phyloP scores from a whole-genome alignment of 1,140 invertebrate genomes.

The Drosophila setifemur region DNA sequence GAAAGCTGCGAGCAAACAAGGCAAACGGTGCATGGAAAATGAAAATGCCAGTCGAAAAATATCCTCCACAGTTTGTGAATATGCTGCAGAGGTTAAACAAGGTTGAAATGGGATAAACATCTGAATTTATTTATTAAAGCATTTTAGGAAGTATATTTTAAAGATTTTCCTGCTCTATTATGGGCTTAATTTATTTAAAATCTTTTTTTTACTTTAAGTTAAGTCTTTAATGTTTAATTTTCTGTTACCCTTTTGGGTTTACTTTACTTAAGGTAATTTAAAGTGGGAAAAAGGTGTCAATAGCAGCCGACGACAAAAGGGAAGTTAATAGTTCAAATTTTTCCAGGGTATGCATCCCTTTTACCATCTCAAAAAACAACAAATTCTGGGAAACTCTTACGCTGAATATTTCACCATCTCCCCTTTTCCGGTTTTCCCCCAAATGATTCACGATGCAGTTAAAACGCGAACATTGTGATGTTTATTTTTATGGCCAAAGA shows the following conservation, averaged over 20 bases:
- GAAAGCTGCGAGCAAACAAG: background rate
- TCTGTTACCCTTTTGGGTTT: no score
- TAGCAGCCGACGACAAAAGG: slow-evolving; percentile 27
- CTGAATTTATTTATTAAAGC: no score
- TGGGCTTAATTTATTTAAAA: no score
- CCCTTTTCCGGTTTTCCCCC: background rate
- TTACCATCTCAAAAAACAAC: slow-evolving; percentile 2
- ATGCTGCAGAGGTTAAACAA: background rate
- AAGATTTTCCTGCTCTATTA: no score
- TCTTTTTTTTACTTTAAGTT: no score
- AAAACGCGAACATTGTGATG: slow-evolving; percentile 32
- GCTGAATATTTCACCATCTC: background rate
- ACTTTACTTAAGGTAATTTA: no score
- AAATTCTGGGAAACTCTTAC: slow-evolving; percentile 1
- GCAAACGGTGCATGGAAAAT: slow-evolving; percentile 25
- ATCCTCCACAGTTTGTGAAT: background rate
- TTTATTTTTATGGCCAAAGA: slow-evolving; percentile 19
- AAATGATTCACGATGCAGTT: slow-evolving; percentile 38
- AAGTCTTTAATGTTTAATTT: no score
- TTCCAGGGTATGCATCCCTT: slow-evolving; percentile 51
- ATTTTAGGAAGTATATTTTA: no score
- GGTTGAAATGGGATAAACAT: background rate
- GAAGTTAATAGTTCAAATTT: slow-evolving; percentile 62
- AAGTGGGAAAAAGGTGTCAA: slow-evolving; percentile 44
- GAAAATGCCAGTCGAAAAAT: slow-evolving; percentile 8